Percentiles rank a stretch among this genome's conserved stretches.
Evolutionary conservation across 2,888 invertebrate genomes (phyloP).

Genomic region (Drosophila seclusa): DNA sequence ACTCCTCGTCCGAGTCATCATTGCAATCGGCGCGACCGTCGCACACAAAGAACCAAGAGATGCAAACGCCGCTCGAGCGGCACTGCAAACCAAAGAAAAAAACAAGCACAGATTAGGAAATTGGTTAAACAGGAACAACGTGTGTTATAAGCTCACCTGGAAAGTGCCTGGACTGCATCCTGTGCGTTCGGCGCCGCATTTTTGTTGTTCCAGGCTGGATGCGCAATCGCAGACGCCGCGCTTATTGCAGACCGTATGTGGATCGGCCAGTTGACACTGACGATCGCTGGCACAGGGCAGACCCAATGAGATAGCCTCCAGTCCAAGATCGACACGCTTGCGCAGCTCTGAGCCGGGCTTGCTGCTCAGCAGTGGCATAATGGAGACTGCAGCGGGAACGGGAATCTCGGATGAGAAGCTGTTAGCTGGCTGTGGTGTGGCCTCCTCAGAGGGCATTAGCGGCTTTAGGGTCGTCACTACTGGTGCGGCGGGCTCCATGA

Average conservation of each 20-base stretch:
- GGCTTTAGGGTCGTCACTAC: conserved; percentile 79
- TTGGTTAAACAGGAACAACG: not conserved
- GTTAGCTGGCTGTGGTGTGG: conserved; percentile 67
- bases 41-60: conserved; percentile 97
- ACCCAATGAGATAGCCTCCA: conserved; percentile 89
- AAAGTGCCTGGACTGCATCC: conserved; percentile 95
- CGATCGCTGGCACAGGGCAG: conserved; percentile 90
- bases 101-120: not conserved
- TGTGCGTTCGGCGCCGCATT: conserved; percentile 89
- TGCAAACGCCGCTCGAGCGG: conserved; percentile 92
- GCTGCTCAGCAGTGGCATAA: conserved; percentile 34
- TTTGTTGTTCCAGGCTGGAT: conserved; percentile 86
- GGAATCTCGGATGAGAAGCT: conserved; percentile 33
- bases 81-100: conserved; percentile 87
- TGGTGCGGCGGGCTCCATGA: conserved; percentile 85
- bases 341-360: conserved; percentile 80
- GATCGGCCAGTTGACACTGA: conserved; percentile 93
- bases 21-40: conserved; percentile 92
- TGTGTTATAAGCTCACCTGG: conserved; percentile 85
- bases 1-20: conserved; percentile 95
- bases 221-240: conserved; percentile 90
- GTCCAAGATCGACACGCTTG: conserved; percentile 84
- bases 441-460: conserved; percentile 68
- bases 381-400: conserved; percentile 8
- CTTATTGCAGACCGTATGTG: conserved; percentile 89